Evolutionary conservation across 1,140 invertebrate species (phyloP).

Genomic region (Stenopsyche tienmushanensis): DNA sequence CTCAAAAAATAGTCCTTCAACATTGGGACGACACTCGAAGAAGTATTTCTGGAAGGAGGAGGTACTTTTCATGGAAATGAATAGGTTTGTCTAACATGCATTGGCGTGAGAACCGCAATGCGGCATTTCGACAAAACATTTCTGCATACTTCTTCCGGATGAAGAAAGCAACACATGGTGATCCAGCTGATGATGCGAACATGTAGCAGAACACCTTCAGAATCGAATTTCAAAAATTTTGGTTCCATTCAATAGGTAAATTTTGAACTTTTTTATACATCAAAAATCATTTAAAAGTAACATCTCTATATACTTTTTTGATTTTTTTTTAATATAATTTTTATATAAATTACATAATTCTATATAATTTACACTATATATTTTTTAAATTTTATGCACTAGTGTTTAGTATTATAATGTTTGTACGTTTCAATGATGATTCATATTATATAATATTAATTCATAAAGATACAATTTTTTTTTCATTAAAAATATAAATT

Average conservation of each 20-base stretch:
- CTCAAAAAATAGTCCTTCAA: no score
- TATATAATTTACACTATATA: no score
- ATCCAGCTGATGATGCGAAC: not conserved
- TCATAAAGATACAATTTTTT: no score
- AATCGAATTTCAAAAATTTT: no score
- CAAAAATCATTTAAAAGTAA: not conserved
- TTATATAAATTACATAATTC: no score
- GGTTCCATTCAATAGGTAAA: not conserved
- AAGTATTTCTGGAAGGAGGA: not conserved
- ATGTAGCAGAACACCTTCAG: no score
- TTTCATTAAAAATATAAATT: no score
- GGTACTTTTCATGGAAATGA: not conserved
- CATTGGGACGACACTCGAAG: not conserved
- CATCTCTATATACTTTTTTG: not conserved
- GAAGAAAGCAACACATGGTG: not conserved
- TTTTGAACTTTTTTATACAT: not conserved
- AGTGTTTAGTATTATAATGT: no score
- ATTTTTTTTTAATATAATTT: no score
- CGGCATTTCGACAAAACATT: not conserved
- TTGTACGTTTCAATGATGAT: no score
- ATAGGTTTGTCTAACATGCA: not conserved
- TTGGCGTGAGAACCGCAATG: constrained; percentile 1
- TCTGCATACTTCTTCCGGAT: not conserved
- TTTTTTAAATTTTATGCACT: no score
- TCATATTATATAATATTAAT: no score